Percentiles rank a stretch among this genome's conserved stretches.
phyloP scores from a whole-genome alignment of 2,797 vertebrate species.

The Macrochelys suwanniensis region DNA sequence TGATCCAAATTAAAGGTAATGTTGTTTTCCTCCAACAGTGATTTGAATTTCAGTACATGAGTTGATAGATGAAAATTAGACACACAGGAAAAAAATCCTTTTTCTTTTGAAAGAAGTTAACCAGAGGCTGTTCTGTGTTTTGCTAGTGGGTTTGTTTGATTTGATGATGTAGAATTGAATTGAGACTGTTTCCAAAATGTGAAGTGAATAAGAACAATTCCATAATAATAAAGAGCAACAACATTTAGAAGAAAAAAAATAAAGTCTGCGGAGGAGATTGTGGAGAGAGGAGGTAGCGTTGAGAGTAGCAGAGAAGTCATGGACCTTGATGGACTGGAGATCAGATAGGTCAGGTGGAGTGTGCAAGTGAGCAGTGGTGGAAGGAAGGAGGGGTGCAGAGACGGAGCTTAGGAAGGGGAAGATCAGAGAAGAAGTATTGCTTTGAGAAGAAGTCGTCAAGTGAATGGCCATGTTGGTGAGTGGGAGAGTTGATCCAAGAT shows the following conservation, averaged over 20 bases:
- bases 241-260: background rate
- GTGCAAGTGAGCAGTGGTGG: no score
- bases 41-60: background rate
- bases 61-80: background rate
- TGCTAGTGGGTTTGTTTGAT: background rate
- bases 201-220: background rate
- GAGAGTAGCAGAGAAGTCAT: background rate
- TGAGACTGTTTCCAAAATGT: background rate
- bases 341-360: background rate
- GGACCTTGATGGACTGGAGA: background rate
- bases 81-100: background rate
- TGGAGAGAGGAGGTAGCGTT: background rate
- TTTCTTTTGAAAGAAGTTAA: background rate
- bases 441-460: background rate
- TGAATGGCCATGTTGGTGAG: fast-evolving
- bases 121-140: background rate
- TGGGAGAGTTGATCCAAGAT: background rate
- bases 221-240: background rate
- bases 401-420: background rate
- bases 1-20: background rate
- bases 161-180: background rate
- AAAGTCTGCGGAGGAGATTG: background rate
- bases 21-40: background rate
- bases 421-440: background rate
- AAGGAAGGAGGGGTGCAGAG: background rate